Conservation (phyloP, 2,797 vertebrate species). For the Centropyge bicolor region DNA sequence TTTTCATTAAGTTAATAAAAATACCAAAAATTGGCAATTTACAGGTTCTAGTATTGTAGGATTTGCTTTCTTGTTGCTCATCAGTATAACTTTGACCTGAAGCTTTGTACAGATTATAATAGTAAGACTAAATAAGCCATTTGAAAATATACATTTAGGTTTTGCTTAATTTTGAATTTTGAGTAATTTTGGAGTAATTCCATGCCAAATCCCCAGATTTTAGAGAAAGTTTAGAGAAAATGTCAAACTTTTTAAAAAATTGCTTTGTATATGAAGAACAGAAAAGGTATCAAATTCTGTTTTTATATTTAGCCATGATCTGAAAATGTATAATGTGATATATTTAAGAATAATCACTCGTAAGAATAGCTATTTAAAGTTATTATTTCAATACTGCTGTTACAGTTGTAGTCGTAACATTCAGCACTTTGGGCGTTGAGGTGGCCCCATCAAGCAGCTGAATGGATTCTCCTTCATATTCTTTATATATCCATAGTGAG, state of each 20-base stretch:
- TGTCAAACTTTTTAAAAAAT: too few species aligned
- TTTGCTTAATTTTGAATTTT: neutral
- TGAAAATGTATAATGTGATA: neutral
- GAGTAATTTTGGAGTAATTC: too few species aligned
- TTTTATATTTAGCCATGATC: neutral
- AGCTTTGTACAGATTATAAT: too few species aligned
- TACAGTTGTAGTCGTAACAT: neutral
- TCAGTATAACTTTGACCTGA: too few species aligned
- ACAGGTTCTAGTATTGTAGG: too few species aligned
- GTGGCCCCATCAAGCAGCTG: neutral
- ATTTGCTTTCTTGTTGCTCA: too few species aligned
- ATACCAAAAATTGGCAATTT: too few species aligned
- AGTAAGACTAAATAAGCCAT: neutral
- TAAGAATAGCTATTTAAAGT: neutral
- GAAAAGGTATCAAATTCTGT: neutral
- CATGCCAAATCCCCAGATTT: too few species aligned
- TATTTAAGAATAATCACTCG: neutral
- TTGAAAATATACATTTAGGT: neutral
- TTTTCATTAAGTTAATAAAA: too few species aligned
- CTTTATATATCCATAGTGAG: constrained; percentile 1
- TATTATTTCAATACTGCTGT: neutral
- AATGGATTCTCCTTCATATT: neutral
- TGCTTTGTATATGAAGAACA: too few species aligned
- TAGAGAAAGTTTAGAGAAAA: too few species aligned
- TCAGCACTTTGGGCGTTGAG: neutral